Conservation (phyloP, 2,888 invertebrate genomes). For the Drosophila mettleri region DNA sequence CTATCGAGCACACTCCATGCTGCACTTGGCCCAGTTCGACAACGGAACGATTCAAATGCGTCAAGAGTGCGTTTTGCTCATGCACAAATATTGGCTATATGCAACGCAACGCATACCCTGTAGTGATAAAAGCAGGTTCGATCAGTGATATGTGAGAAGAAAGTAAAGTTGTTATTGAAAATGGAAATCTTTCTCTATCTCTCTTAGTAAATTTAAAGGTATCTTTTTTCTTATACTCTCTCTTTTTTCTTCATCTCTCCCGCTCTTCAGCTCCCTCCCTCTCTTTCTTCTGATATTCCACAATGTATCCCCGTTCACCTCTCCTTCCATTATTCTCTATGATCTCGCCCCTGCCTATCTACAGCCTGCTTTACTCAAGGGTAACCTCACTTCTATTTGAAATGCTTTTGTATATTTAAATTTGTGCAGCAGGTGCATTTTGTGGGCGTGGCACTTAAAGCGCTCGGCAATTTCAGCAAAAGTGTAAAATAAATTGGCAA, state of each 20-base stretch:
- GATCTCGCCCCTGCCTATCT: neutral
- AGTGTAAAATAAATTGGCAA: slow-evolving; percentile 79
- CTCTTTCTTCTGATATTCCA: too few species aligned
- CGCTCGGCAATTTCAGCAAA: slow-evolving; percentile 66
- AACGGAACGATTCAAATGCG: slow-evolving; percentile 40
- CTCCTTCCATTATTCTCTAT: neutral
- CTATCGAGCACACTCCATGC: slow-evolving; percentile 37
- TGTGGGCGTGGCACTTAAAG: slow-evolving; percentile 58
- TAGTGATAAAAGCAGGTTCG: neutral
- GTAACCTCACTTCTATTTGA: slow-evolving; percentile 22
- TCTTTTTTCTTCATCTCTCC: neutral
- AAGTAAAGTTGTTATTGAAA: neutral
- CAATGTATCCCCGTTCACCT: too few species aligned
- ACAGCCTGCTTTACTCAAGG: neutral
- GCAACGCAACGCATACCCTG: slow-evolving; percentile 14
- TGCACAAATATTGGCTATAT: slow-evolving; percentile 17
- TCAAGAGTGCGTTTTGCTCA: slow-evolving; percentile 38
- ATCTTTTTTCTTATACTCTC: neutral
- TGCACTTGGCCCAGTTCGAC: slow-evolving; percentile 56
- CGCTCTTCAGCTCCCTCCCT: neutral
- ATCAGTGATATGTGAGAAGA: neutral
- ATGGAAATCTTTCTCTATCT: neutral
- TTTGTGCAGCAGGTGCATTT: slow-evolving; percentile 58
- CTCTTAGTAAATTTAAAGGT: neutral
- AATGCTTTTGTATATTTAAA: slow-evolving; percentile 63